phyloP scores from a whole-genome alignment of 1,140 invertebrate genomes.

The Anthonomus grandis region DNA sequence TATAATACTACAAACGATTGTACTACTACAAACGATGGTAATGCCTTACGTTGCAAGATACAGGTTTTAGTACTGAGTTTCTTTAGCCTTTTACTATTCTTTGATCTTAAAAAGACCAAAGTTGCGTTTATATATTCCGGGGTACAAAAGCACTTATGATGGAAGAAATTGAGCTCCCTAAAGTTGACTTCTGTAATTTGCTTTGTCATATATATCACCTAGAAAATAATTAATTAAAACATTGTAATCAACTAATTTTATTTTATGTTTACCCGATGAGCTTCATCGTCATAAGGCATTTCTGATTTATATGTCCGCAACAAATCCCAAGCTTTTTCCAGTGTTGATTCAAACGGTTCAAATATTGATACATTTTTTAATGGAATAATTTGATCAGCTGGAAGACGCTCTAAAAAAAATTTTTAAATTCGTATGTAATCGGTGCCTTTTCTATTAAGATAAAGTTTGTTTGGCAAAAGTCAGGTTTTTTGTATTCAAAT shows the following conservation, averaged over 20 bases:
- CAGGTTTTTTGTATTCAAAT: too few species aligned
- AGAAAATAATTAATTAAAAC: slow-evolving; percentile 11
- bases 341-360: slow-evolving; percentile 18
- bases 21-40: too few species aligned
- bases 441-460: too few species aligned
- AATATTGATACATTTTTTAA: slow-evolving; percentile 20
- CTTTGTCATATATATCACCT: slow-evolving; percentile 19
- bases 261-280: slow-evolving; percentile 12
- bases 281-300: slow-evolving; percentile 15
- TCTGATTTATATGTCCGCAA: slow-evolving; percentile 15
- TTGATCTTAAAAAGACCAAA: slow-evolving; percentile 15
- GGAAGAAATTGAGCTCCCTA: slow-evolving; percentile 22
- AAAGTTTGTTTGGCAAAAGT: too few species aligned
- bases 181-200: slow-evolving; percentile 17
- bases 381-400: slow-evolving; percentile 10
- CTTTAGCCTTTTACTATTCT: slow-evolving; percentile 12
- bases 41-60: slow-evolving; percentile 22
- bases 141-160: slow-evolving; percentile 22
- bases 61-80: slow-evolving; percentile 24
- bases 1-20: not conserved
- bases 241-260: slow-evolving; percentile 4
- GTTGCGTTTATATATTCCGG: slow-evolving; percentile 15
- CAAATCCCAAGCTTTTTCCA: slow-evolving; percentile 19
- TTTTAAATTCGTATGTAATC: too few species aligned
- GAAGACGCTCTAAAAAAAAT: slow-evolving; percentile 15